Base-by-base conservation (phyloP, 2,113 vertebrate species). In the Reinhardtius hippoglossoides region DNA sequence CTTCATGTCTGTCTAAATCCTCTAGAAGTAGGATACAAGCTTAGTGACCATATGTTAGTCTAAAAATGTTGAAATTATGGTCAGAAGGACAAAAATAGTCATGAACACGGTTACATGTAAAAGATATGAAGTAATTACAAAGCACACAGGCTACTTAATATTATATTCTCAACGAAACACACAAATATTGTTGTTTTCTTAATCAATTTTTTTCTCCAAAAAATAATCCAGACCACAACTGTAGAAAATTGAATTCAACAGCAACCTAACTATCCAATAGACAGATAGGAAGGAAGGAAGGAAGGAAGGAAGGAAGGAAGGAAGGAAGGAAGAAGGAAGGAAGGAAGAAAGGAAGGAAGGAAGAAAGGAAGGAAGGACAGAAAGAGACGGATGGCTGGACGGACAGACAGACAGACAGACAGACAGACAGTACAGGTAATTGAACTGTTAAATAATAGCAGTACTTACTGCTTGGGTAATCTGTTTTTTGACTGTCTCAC, bases 391-490 rank as follows among this genome's bases (percentile, higher is more conserved):
- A 35, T 7, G 31, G 42, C 14, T 14, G 42, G 42, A 44, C 2
- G 26, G 26, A 27, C 26, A 15, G 12, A 46, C 35, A 10, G 37
- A 18, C 4, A 18, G 46, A 48, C 46, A 18, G 46, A 48, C 46
- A 18, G 46, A 48, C 16, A 6, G 46, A 48, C 15, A 13, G 44
- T 13, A 50, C 0, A 21, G 31, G 9, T 37, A 13, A 42, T 20
- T 44, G 2, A 0, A 54, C 2, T 10, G 57, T 12, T 71, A 15
- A 62, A 31, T 24, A 52, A 27, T 61, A 16, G n/a, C n/a, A n/a
- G 44, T 46, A 93, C 96, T 97, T 91, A 99, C 98, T 57, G 96
- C 96, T 85, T 98, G 96, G 12, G 93, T 92, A 81, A 98, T 95
- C 62, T 87, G 87, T 26, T 84, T 94, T 92, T 97, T 98, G 79